Evolutionary conservation across 2,113 vertebrate genomes (phyloP).

Genomic region (Cheilinus undulatus): DNA sequence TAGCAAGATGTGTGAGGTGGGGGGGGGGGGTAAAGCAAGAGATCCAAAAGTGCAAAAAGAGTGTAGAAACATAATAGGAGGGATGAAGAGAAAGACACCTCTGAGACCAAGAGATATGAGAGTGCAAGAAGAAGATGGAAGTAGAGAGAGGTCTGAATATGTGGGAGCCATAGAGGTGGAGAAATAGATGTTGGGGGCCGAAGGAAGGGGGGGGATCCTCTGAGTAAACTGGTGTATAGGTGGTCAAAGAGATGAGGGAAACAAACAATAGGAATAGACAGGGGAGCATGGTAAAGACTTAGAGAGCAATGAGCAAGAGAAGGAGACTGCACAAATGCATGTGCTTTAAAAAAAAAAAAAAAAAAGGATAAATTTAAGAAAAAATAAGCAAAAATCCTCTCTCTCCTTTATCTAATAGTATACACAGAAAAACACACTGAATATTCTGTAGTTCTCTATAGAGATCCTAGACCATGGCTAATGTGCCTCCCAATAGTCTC

Average conservation of each 20-base stretch:
- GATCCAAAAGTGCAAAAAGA: neutral
- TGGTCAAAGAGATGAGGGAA: constrained; percentile 42
- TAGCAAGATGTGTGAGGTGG: constrained; percentile 30
- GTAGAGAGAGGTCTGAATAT: constrained; percentile 48
- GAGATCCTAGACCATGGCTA: constrained; percentile 55
- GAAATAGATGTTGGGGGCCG: constrained; percentile 14
- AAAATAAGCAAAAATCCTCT: constrained; percentile 16
- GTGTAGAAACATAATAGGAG: constrained; percentile 21
- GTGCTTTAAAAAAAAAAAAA: constrained; percentile 25
- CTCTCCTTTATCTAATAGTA: constrained; percentile 6
- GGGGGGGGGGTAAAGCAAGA: too few relatives aligned
- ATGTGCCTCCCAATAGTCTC: constrained; percentile 51
- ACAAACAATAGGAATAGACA: constrained; percentile 61
- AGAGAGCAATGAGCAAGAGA: constrained; percentile 37
- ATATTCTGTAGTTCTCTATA: constrained; percentile 49
- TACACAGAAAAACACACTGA: too few relatives aligned
- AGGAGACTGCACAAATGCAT: constrained; percentile 36
- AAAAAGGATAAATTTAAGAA: constrained; percentile 47
- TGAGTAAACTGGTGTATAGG: constrained; percentile 59
- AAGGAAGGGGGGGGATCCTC: constrained; percentile 5
- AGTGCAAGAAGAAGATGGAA: too few relatives aligned
- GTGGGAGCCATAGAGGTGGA: constrained; percentile 24
- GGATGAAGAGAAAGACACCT: constrained; percentile 57
- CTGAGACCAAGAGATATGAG: constrained; percentile 65
- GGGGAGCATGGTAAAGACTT: constrained; percentile 32